These are phyloP conservation scores for Columba livia DNA, from an alignment of 2,113 vertebrate genomes.

Conservation along the genomic window DNA sequence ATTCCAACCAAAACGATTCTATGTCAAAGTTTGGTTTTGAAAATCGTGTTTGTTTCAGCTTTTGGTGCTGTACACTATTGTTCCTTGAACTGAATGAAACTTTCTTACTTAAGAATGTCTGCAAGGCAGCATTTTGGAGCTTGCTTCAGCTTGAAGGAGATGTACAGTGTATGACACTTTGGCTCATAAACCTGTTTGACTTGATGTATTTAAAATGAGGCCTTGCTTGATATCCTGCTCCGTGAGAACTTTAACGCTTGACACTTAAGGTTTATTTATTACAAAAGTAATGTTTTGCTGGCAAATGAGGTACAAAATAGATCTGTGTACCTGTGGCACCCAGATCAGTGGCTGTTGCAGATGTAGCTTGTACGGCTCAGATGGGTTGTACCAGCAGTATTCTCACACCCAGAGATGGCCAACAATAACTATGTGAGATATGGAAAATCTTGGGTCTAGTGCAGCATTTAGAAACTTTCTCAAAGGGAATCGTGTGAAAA, in stretches of 20 bases:
- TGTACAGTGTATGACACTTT: rapidly evolving
- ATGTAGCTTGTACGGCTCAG: background rate
- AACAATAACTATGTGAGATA: background rate
- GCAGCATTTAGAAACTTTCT: background rate
- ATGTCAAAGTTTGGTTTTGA: background rate
- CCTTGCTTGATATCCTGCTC: background rate
- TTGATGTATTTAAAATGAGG: background rate
- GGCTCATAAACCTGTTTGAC: background rate
- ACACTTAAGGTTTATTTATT: rapidly evolving
- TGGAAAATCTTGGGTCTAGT: background rate
- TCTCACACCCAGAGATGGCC: background rate
- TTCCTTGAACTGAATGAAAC: background rate
- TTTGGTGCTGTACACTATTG: rapidly evolving
- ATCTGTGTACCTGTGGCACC: background rate
- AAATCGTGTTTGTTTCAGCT: rapidly evolving
- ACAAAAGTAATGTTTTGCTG: background rate
- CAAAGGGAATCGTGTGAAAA: background rate
- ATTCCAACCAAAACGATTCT: too few species aligned
- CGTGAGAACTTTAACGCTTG: rapidly evolving
- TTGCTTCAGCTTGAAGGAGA: background rate
- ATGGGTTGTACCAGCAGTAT: background rate
- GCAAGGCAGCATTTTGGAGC: background rate
- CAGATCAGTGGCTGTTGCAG: background rate
- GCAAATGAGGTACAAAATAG: background rate
- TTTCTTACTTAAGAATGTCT: background rate